Evolutionary conservation across 2,797 vertebrate genomes (phyloP).

Genomic region (Cichlasoma orientale): DNA sequence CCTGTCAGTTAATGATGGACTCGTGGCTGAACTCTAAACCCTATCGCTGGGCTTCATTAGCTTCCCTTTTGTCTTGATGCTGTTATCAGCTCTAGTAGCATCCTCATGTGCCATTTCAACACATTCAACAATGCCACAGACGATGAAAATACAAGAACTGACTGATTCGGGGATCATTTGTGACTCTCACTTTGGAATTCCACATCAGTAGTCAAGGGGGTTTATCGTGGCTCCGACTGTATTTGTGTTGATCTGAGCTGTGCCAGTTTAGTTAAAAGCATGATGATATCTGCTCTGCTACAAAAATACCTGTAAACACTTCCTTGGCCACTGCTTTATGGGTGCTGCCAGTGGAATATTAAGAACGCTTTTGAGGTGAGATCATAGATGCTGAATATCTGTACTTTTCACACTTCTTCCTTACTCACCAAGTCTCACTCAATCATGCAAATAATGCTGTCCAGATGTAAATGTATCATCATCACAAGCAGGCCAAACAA

Average conservation of each 20-base stretch:
- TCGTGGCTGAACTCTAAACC: slow-evolving; percentile 48
- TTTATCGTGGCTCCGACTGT: not conserved
- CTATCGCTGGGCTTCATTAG: slow-evolving; percentile 37
- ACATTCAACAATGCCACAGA: slow-evolving; percentile 1
- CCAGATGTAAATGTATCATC: slow-evolving; percentile 44
- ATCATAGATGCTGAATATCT: slow-evolving; percentile 44
- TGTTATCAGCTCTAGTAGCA: not conserved
- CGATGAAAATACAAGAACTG: slow-evolving; percentile 2
- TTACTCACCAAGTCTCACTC: not conserved
- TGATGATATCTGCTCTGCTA: slow-evolving; percentile 27
- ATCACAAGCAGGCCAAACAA: not conserved
- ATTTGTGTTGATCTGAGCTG: slow-evolving; percentile 12
- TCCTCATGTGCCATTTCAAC: slow-evolving; percentile 16
- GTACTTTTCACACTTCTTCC: slow-evolving; percentile 41
- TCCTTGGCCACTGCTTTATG: slow-evolving; percentile 15
- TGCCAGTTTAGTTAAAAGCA: slow-evolving; percentile 24
- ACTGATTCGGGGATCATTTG: slow-evolving; percentile 2
- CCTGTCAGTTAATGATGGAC: slow-evolving; percentile 56
- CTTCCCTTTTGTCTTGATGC: slow-evolving; percentile 24
- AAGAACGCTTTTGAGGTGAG: slow-evolving; percentile 31
- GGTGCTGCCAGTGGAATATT: slow-evolving; percentile 41
- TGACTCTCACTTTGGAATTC: not conserved
- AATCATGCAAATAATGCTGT: slow-evolving; percentile 44
- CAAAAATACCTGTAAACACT: slow-evolving; percentile 43
- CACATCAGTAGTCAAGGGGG: not conserved